These are phyloP conservation scores for Castor canadensis DNA, from an alignment of 2,113 vertebrate genomes.

Conservation along the genomic window DNA sequence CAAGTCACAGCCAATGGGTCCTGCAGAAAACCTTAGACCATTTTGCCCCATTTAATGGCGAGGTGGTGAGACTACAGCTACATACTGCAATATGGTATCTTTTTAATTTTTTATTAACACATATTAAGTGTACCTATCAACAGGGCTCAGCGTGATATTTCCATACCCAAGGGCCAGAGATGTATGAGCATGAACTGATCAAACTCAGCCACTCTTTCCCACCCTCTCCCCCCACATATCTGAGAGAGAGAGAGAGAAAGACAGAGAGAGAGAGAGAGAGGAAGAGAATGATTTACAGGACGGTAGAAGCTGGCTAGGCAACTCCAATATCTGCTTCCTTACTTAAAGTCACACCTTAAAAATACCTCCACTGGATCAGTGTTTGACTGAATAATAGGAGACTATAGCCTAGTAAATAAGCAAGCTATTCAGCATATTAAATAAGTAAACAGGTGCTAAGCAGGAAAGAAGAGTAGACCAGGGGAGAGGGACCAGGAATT, in stretches of 20 bases:
- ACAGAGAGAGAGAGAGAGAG: background rate
- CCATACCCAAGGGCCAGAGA: no score
- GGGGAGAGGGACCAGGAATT: background rate
- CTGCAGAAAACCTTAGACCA: fast-evolving
- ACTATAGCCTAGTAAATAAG: no score
- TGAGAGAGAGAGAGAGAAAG: no score
- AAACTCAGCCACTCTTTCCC: background rate
- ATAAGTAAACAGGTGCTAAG: background rate
- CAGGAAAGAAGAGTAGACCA: background rate
- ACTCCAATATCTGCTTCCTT: background rate
- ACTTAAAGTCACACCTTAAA: fast-evolving
- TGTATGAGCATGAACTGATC: background rate
- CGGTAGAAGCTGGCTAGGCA: no score
- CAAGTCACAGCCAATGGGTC: background rate
- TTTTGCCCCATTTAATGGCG: background rate
- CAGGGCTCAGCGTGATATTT: background rate
- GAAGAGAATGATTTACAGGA: no score
- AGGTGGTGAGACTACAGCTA: background rate
- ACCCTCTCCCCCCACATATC: no score
- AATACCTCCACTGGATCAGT: background rate
- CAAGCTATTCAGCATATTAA: fast-evolving
- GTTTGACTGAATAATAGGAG: background rate
- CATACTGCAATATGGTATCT: no score
- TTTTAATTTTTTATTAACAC: background rate
- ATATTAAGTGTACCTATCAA: background rate